Evolutionary conservation across 2,888 invertebrate species (phyloP), one percentile per base, ranked within the genome.

Genomic region (Drosophila aldrichi): DNA sequence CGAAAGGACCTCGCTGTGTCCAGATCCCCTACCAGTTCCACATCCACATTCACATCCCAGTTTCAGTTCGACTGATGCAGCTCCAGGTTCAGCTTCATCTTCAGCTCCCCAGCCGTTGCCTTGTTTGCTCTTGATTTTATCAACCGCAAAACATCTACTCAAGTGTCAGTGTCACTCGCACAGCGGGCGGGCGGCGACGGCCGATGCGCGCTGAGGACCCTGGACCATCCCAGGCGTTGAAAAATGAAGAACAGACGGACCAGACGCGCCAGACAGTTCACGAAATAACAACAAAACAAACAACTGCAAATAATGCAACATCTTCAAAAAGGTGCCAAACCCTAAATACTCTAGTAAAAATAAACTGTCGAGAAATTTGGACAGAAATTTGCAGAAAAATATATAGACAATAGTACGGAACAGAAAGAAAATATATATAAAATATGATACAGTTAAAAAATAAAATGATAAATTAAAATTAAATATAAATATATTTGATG

Each of bases 111-210:
- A 44, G 59, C 69, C 69, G 20, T 77, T 65, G 79, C 67, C 81
- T 85, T 88, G 83, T 88, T 90, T 89, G 89, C 91, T 89, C 89
- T 89, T 89, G 89, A 89, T 89, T 89, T 90, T 89, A 89, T 89
- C 89, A 89, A 90, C 83, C 90, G 88, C 87, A 87, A 88, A 89
- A 89, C 88, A 87, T 90, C 89, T 90, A 89, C 90, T 90, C 90
- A 85, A 90, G 89, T 89, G 89, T 89, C 89, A 90, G 89, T 90
- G 89, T 89, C 91, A 89, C 90, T 87, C 79, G 85, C 89, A 85
- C 89, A 90, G 91, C 89, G 79, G 91, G 89, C 74, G 77, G 77
- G 79, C 84, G 86, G 81, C 88, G 85, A 85, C 85, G 82, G 64
- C 71, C 84, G 76, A 63, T 59, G 55, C 61, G 61, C 29, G 66